These are phyloP conservation scores for Ferrisia virgata DNA, from an alignment of 2,888 invertebrate genomes.

Conservation along the genomic window DNA sequence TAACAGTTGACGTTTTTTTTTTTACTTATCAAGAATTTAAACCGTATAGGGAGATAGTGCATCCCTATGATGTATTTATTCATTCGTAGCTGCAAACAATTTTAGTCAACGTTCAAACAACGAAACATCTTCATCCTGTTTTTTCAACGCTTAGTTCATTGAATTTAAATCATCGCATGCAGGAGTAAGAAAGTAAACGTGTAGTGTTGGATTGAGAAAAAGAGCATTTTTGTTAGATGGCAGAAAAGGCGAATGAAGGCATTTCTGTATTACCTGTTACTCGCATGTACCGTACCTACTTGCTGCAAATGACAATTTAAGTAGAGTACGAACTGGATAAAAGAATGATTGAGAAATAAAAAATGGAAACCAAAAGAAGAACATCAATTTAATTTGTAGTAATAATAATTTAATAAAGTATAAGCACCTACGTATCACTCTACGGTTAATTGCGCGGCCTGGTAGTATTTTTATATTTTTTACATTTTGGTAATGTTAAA, in stretches of 20 bases:
- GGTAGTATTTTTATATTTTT: not conserved
- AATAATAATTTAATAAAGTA: not conserved
- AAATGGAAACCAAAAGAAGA: not conserved
- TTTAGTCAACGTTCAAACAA: no score
- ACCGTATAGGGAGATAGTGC: no score
- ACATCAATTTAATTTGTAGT: not conserved
- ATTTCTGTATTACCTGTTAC: no score
- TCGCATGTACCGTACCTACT: no score
- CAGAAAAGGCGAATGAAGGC: not conserved
- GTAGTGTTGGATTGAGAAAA: not conserved
- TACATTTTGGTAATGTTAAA: not conserved
- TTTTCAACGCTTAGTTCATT: not conserved
- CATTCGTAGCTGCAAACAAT: no score
- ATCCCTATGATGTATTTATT: no score
- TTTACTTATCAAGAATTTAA: no score
- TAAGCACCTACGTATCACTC: not conserved
- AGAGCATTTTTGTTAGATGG: no score
- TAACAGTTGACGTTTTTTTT: no score
- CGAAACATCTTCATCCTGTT: no score
- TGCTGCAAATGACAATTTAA: not conserved
- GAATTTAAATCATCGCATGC: not conserved
- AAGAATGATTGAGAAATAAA: not conserved
- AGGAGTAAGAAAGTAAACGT: not conserved
- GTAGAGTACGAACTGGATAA: not conserved
- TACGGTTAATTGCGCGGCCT: not conserved